Evolutionary conservation across 1,140 invertebrate species (phyloP), one percentile per base, ranked within the genome.

Genomic region (Sminthurinus signatus): DNA sequence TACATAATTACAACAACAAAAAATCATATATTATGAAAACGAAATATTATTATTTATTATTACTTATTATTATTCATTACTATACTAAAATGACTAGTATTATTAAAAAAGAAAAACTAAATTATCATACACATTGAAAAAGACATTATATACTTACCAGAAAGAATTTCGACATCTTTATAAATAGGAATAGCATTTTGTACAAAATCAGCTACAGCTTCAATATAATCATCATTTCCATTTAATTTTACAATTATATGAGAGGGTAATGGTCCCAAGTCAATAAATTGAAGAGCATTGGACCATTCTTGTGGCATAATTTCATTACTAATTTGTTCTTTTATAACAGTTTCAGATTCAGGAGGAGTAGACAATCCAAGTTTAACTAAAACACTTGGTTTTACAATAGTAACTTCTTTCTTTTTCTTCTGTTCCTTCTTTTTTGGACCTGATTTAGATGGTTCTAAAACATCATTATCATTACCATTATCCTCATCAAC

Each of bases 241-340:
- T 83, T 82, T 54, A 84, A 81, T 54, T 86, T 78, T 23, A 88
- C 71, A 63, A 80, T 80, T 4, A 81, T 81, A 68, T 81, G 75
- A 2, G 73, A 75, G 39, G 81, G 78, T 1, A 81, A 81, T 66
- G 85, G 82, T 54, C 80, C 81, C 8, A 84, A 78, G 65, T 88
- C 86, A 21, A 87, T 81, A 71, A 86, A 86, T 70, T 83, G 78
- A 10, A 84, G 80, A 19, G 68, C 42, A 46, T 51, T 62, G 21
- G 31, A 57, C 42, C 42, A 56, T 2, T 57, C 57, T 60, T 46
- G 39, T 2, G 55, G 57, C 19, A 50, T 57, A n/a, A 69, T n/a
- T 31, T 66, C 67, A 2, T 48, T 52, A 17, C 10, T 21, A 21
- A 73, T 55, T 42, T 59, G 75, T 71, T 67, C 60, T 39, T 42